Evolutionary conservation across 2,888 invertebrate species (phyloP).

Genomic region (Herminia tarsipennalis): DNA sequence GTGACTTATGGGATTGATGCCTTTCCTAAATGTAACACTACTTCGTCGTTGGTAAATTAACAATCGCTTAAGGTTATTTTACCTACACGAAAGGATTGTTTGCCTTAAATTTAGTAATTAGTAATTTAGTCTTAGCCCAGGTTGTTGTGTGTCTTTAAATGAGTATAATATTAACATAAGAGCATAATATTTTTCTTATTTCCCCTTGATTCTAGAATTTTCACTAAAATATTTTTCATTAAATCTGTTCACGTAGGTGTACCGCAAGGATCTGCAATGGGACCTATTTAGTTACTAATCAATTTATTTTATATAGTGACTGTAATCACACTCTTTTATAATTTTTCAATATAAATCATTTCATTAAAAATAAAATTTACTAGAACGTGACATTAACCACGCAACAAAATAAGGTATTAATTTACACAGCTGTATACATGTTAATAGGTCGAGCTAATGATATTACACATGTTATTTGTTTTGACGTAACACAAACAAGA

Average conservation of each 20-base stretch:
- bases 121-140: no score
- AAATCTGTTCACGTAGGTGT: background rate
- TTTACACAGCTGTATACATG: constrained; percentile 35
- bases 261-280: constrained; percentile 4
- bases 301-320: background rate
- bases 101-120: no score
- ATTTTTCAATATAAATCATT: background rate
- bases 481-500: constrained; percentile 22
- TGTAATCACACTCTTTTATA: background rate
- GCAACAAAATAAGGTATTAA: constrained; percentile 22
- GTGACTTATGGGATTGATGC: constrained; percentile 17
- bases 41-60: no score
- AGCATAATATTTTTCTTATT: no score
- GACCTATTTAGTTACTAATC: constrained; percentile 4
- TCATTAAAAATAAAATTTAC: constrained; percentile 4
- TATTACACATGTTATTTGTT: constrained; percentile 35
- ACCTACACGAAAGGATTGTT: no score
- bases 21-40: constrained; percentile 17
- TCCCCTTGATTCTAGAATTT: no score
- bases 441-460: constrained; percentile 36
- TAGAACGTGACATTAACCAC: constrained; percentile 19
- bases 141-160: no score
- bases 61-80: constrained; percentile 28
- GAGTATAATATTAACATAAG: no score
- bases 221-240: no score